Base-by-base conservation (phyloP, 53 echinoderm and acorn worm species). In the Astropecten irregularis region DNA sequence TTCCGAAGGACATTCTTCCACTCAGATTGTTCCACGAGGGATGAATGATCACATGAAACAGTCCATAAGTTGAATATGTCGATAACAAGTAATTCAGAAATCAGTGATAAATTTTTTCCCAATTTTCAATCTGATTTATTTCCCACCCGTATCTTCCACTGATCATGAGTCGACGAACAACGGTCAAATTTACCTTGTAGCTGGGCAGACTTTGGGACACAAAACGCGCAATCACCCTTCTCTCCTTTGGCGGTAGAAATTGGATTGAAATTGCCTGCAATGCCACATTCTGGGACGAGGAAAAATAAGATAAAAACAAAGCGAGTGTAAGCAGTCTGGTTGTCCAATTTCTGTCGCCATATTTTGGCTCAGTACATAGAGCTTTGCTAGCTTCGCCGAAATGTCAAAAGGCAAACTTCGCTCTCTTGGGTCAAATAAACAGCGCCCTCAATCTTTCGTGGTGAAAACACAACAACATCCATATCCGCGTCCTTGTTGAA, bases 321-420 rank as follows among this genome's bases (percentile, higher is more conserved):
- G 74, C 25, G 54, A 57, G 38, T 51, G 39, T 74, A 40, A 39
- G 74, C 74, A 74, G 74, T 74, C 74, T 74, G 74, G 31, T 36
- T 38, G 74, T 74, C 74, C 74, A 55, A 74, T 56, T 68, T 74
- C 74, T 56, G 74, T 74, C 74, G 74, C 74, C 74, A 74, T 74
- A 56, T 74, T 74, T 74, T 71, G 28, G 51, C 51, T 74, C 33
- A 33, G 19, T 37, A 4, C 64, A 37, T 11, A 8, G 42, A 42
- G 42, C 11, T 6, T 11, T 8, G 42, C 6, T 6, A 6, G 42
- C 29, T 2, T 74, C 40, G 39, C 40, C 74, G 74, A 74, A 74
- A 74, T 74, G 74, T 74, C 74, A 74, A 74, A 74, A 57, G 74
- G 74, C 74, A 74, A 74, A 57, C 49, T 33, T 36, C 37, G n/a